These are phyloP conservation scores for Macrophya alboannulata DNA, from an alignment of 2,888 invertebrate genomes.

Conservation along the genomic window DNA sequence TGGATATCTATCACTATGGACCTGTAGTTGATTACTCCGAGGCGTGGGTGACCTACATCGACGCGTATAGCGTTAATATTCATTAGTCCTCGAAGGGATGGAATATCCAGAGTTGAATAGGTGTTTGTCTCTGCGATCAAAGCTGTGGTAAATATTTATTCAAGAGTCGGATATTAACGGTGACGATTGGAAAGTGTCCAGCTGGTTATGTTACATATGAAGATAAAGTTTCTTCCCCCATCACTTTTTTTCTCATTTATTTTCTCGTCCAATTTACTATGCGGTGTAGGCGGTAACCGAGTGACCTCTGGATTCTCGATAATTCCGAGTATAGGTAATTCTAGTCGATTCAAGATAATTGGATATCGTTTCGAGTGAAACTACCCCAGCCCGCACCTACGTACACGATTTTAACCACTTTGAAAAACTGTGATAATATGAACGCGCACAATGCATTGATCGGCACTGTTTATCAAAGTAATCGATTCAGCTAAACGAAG, in stretches of 20 bases:
- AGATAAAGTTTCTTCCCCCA: not conserved
- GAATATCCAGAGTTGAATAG: not conserved
- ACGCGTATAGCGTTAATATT: slow-evolving; percentile 2
- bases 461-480: not conserved
- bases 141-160: slow-evolving; percentile 4
- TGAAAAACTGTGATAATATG: not conserved
- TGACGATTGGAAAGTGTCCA: not conserved
- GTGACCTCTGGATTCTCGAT: slow-evolving; percentile 41
- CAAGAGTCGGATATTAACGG: not conserved
- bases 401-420: not conserved
- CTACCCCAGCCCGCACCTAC: not conserved
- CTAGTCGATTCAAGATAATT: slow-evolving; percentile 40
- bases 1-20: slow-evolving; percentile 19
- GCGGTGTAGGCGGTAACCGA: not conserved
- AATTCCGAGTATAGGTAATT: slow-evolving; percentile 35
- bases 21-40: not conserved
- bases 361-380: slow-evolving; percentile 40
- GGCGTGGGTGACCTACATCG: not conserved
- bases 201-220: not conserved
- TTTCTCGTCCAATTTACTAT: not conserved
- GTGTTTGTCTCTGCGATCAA: not conserved
- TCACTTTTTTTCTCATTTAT: not conserved
- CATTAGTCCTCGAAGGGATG: not conserved
- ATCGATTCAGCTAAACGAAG: not conserved
- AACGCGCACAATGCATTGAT: not conserved